Evolutionary conservation across 2,113 vertebrate species (phyloP), one percentile per base, ranked within the genome.

Genomic region (Dromaius novaehollandiae): DNA sequence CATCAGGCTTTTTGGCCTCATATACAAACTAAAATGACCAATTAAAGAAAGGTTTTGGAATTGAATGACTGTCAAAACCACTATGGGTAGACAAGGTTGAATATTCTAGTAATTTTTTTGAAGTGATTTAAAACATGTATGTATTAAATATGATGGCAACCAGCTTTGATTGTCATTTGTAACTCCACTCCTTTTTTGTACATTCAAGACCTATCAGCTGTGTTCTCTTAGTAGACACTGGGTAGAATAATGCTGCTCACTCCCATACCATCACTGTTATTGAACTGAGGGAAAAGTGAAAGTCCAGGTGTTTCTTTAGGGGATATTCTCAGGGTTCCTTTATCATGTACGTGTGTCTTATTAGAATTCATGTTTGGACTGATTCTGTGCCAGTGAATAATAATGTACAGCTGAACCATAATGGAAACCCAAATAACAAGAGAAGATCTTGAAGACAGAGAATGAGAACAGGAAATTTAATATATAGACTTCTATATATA

Each of bases 401-500:
- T 66, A 94, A 76, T 30, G 10, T 61, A 63, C 56, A 85, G 66
- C 51, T 61, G 60, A 86, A 79, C 56, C 4, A 10, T 73, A 76
- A 74, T 96, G 64, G 79, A 83, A 86, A 76, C 22, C 56, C 96
- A 51, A 92, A 71, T 66, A 93, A 55, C 42, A 86, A 78, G 79
- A 80, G 40, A 81, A 93, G 64, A 61, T 69, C 26, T 63, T 80
- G 51, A 95, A 88, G 46, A 46, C 63, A 93, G 74, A 85, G 60
- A 89, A 82, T 66, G 46, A 93, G 82, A 88, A 89, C 63, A 94
- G 81, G 34, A 91, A 90, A 55, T 92, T 68, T 95, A 86, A 89
- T 97, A 71, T 97, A 97, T 46, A 96, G 63, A 11, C 94, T 97
- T 94, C 95, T 97, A 97, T 97, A 94, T 81, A 85, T 91, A 97